Conservation (phyloP, 1,140 invertebrate species). For the Arctopsyche grandis region DNA sequence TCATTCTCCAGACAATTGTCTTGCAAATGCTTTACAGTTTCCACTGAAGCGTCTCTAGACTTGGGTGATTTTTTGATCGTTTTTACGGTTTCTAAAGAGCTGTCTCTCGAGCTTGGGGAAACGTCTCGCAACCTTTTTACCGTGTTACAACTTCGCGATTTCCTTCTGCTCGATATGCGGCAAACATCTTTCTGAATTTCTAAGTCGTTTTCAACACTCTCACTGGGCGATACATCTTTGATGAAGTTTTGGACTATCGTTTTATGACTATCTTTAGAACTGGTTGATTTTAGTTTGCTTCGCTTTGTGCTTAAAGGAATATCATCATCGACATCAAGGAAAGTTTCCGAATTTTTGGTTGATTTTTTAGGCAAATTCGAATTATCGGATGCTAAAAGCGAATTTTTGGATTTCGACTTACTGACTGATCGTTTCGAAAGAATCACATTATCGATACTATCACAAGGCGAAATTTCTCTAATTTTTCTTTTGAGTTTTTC, state of each 20-base stretch:
- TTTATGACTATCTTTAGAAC: slow-evolving; percentile 26
- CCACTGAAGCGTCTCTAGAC: slow-evolving; percentile 62
- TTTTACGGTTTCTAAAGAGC: slow-evolving; percentile 64
- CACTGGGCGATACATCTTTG: slow-evolving; percentile 31
- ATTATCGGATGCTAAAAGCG: neutral
- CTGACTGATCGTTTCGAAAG: slow-evolving; percentile 62
- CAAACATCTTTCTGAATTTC: slow-evolving; percentile 29
- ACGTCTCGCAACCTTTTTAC: slow-evolving; percentile 61
- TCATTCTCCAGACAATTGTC: slow-evolving; percentile 65
- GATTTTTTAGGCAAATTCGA: slow-evolving; percentile 22
- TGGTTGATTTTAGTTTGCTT: slow-evolving; percentile 28
- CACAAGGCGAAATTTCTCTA: slow-evolving; percentile 64
- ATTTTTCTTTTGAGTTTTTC: slow-evolving; percentile 64
- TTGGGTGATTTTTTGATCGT: slow-evolving; percentile 57
- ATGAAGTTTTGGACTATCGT: neutral
- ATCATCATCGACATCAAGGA: slow-evolving; percentile 36
- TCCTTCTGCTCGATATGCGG: slow-evolving; percentile 59
- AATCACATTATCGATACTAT: slow-evolving; percentile 63
- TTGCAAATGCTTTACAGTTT: slow-evolving; percentile 58
- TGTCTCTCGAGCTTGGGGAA: slow-evolving; percentile 63
- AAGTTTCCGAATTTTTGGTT: slow-evolving; percentile 39
- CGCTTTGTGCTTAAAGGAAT: slow-evolving; percentile 31
- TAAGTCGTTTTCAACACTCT: slow-evolving; percentile 26
- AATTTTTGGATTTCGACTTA: slow-evolving; percentile 54
- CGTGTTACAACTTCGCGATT: slow-evolving; percentile 61